These are phyloP conservation scores for Drosophila nigromelanica DNA, from an alignment of 1,140 invertebrate species.

Conservation along the genomic window DNA sequence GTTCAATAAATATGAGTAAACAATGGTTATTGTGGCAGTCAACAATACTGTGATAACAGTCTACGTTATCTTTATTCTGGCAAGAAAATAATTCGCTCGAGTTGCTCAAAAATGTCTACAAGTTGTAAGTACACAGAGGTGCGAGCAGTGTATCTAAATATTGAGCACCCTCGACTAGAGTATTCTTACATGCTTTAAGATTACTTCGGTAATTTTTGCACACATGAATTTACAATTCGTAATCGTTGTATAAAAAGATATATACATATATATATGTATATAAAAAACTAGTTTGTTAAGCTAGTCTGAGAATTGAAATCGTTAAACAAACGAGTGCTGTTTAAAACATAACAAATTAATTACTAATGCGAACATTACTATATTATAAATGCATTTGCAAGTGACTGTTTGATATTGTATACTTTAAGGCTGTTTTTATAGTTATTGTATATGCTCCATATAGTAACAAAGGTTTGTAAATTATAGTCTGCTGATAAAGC, in stretches of 20 bases:
- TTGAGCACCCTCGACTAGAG: slow-evolving; percentile 6
- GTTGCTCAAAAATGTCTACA: not conserved
- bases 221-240: not conserved
- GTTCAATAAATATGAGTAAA: slow-evolving; percentile 4
- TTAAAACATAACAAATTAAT: slow-evolving; percentile 36
- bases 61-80: not conserved
- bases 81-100: slow-evolving; percentile 11
- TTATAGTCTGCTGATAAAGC: slow-evolving; percentile 8
- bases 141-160: slow-evolving; percentile 1
- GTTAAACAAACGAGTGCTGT: slow-evolving; percentile 19
- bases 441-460: not conserved
- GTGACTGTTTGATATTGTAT: slow-evolving; percentile 37
- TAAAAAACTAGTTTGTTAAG: not conserved
- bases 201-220: not conserved
- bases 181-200: not conserved
- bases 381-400: slow-evolving; percentile 63
- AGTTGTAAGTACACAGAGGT: slow-evolving; percentile 1
- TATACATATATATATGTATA: not conserved
- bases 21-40: not conserved
- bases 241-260: not conserved
- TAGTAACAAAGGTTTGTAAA: not conserved
- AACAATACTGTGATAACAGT: slow-evolving; percentile 15
- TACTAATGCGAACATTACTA: slow-evolving; percentile 35
- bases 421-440: slow-evolving; percentile 38
- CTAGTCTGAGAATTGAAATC: slow-evolving; percentile 14